phyloP scores from a whole-genome alignment of 2,888 invertebrate species.

The Chromoteleia sp. region DNA sequence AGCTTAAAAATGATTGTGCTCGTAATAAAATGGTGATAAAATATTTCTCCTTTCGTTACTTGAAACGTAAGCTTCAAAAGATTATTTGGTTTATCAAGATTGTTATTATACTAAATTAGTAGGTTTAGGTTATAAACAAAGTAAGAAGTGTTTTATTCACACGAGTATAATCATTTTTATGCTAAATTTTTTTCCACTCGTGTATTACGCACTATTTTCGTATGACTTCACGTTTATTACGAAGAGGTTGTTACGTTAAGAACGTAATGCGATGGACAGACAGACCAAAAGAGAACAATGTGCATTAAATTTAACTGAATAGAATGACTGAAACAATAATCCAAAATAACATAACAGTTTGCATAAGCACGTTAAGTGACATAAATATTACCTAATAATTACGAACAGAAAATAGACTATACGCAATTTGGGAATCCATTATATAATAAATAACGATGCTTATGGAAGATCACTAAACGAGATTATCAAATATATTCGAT shows the following conservation, averaged over 20 bases:
- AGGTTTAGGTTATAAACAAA: too few species aligned
- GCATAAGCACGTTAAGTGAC: constrained; percentile 6
- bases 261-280: neutral
- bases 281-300: constrained; percentile 14
- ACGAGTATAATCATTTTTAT: too few species aligned
- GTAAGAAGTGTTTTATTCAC: too few species aligned
- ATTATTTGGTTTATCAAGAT: too few species aligned
- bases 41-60: too few species aligned
- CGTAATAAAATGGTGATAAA: too few species aligned
- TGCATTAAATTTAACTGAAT: constrained; percentile 32
- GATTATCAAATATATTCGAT: constrained; percentile 22
- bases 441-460: constrained; percentile 43
- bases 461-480: constrained; percentile 31
- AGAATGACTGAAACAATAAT: constrained; percentile 29
- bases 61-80: too few species aligned
- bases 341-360: constrained; percentile 44
- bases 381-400: constrained; percentile 48
- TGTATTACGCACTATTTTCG: too few species aligned
- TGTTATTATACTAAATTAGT: too few species aligned
- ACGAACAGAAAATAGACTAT: constrained; percentile 11
- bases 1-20: too few species aligned
- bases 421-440: neutral
- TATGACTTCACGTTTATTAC: neutral
- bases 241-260: neutral
- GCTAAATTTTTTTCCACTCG: too few species aligned